Conservation (phyloP, 2,113 vertebrate species). For the Sebastes fasciatus region DNA sequence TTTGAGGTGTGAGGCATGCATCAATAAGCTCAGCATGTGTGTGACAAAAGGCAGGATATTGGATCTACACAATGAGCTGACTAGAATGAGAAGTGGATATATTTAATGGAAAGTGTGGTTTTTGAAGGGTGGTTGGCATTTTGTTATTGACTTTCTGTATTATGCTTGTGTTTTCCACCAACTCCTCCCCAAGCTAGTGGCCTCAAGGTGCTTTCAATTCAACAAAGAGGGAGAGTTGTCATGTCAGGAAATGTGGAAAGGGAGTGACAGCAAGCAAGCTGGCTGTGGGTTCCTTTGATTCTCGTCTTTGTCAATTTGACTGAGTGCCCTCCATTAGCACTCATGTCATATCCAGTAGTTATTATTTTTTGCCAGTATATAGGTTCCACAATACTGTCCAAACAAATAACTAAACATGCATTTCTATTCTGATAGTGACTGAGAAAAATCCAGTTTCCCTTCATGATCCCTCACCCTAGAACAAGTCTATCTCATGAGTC, state of each 20-base stretch:
- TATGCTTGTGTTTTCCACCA: neutral
- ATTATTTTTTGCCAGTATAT: neutral
- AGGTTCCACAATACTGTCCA: neutral
- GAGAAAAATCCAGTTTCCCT: neutral
- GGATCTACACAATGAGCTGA: constrained; percentile 17
- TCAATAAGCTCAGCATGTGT: constrained; percentile 37
- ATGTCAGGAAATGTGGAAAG: neutral
- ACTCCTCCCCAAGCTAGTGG: neutral
- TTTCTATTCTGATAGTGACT: neutral
- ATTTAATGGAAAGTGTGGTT: neutral
- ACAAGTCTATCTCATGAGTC: neutral
- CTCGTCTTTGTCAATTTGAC: neutral
- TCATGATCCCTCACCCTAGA: neutral
- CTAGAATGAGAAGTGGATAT: constrained; percentile 15
- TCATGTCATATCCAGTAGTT: neutral
- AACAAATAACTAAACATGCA: neutral
- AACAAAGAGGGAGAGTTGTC: neutral
- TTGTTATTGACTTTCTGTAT: constrained; percentile 2
- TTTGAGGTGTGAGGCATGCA: constrained; percentile 40
- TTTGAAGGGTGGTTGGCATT: neutral
- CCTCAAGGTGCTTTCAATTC: neutral
- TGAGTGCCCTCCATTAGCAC: neutral
- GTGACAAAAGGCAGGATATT: constrained; percentile 49
- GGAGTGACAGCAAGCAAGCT: neutral
- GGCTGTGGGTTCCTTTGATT: neutral